phyloP scores from a whole-genome alignment of 2,113 vertebrate species.

The Sula dactylatra region DNA sequence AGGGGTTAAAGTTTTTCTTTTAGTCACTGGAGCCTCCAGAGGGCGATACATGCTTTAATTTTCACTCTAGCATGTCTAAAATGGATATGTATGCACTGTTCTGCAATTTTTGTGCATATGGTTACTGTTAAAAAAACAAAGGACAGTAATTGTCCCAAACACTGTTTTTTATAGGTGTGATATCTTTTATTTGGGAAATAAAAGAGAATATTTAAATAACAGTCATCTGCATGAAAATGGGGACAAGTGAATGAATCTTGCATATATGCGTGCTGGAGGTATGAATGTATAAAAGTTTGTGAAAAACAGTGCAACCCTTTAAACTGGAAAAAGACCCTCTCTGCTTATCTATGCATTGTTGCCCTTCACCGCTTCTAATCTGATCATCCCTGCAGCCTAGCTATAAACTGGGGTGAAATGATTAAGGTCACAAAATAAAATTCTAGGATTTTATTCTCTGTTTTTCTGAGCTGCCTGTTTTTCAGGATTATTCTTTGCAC shows the following conservation, averaged over 20 bases:
- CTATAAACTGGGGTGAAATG: not conserved
- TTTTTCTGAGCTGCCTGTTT: not conserved
- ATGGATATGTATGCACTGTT: rapidly evolving
- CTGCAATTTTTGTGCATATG: not conserved
- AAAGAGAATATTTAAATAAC: not conserved
- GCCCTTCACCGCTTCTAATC: not conserved
- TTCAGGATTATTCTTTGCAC: not conserved
- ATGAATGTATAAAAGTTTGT: not conserved
- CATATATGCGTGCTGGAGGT: rapidly evolving
- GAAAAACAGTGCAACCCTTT: not conserved
- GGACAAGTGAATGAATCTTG: not conserved
- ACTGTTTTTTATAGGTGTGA: not conserved
- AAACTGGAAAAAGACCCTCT: not conserved
- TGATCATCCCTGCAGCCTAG: not conserved
- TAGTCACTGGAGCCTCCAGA: not conserved
- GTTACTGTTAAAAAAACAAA: not conserved
- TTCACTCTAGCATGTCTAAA: not conserved
- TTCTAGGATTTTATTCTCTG: not conserved
- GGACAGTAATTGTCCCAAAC: not conserved
- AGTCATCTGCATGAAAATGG: not conserved
- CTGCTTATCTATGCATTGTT: not conserved
- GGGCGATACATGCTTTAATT: not conserved
- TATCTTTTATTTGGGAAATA: not conserved
- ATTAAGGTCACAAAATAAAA: not conserved
- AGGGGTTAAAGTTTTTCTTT: not conserved